These are phyloP conservation scores for Molossus alvarezi DNA, from an alignment of 2,797 vertebrate species.

Conservation along the genomic window DNA sequence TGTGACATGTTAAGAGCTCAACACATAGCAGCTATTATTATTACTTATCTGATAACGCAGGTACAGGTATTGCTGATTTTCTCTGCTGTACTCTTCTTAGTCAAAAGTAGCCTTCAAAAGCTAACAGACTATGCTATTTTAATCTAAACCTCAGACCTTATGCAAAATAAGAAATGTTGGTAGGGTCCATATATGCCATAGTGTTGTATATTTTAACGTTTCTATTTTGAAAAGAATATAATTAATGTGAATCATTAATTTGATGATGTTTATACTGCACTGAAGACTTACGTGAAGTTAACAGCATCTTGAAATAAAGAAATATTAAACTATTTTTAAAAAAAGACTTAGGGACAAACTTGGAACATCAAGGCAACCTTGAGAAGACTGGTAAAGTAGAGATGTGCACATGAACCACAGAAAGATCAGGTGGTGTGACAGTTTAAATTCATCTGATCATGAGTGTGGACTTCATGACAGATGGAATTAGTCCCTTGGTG, in stretches of 20 bases:
- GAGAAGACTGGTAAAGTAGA: conserved; percentile 40
- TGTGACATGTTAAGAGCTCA: not conserved
- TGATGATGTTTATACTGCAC: not conserved
- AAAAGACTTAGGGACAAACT: not conserved
- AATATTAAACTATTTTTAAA: not conserved
- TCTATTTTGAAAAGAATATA: conserved; percentile 33
- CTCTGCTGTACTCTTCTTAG: conserved; percentile 15
- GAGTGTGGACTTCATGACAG: not conserved
- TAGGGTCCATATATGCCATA: not conserved
- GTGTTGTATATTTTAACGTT: conserved; percentile 53
- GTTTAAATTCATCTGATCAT: conserved; percentile 12
- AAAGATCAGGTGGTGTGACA: not conserved
- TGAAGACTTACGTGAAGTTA: not conserved
- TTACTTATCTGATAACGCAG: conserved; percentile 16
- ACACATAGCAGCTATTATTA: not conserved
- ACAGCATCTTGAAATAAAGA: conserved; percentile 47
- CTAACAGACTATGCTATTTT: conserved; percentile 11
- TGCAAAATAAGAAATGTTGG: not conserved
- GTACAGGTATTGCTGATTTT: conserved; percentile 38
- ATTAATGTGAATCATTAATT: not conserved
- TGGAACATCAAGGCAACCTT: not conserved
- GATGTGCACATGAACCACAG: not conserved
- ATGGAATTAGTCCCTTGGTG: not conserved
- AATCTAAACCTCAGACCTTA: conserved; percentile 41
- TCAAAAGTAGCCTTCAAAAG: conserved; percentile 8